phyloP scores from a whole-genome alignment of 2,797 vertebrate species.

The Lagodon rhomboides region DNA sequence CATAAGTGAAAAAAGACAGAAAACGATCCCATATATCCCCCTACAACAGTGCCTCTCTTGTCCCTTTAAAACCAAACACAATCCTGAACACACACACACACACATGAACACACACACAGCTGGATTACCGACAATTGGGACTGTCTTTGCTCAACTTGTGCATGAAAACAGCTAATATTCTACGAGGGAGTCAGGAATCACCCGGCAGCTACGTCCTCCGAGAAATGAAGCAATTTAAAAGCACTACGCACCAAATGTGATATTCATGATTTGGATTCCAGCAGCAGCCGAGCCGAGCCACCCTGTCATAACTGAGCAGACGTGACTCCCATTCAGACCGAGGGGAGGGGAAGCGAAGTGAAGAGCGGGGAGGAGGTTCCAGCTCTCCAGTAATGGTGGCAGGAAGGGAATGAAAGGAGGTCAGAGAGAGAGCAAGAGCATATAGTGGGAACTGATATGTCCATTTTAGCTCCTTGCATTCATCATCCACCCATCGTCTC shows the following conservation, averaged over 20 bases:
- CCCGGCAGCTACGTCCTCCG: slow-evolving; percentile 74
- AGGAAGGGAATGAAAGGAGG: slow-evolving; percentile 22
- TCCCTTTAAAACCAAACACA: slow-evolving; percentile 35
- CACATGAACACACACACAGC: slow-evolving; percentile 39
- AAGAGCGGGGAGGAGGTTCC: slow-evolving; percentile 34
- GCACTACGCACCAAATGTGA: slow-evolving; percentile 82
- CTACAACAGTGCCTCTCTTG: slow-evolving; percentile 28
- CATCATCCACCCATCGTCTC: slow-evolving; percentile 21
- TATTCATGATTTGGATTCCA: slow-evolving; percentile 85
- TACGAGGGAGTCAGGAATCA: slow-evolving; percentile 71
- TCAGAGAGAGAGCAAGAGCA: not conserved
- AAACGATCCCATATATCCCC: slow-evolving; percentile 30
- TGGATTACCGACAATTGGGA: slow-evolving; percentile 65
- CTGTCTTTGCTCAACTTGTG: slow-evolving; percentile 66
- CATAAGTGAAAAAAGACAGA: slow-evolving; percentile 22
- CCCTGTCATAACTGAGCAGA: slow-evolving; percentile 76
- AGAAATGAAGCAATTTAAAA: slow-evolving; percentile 87
- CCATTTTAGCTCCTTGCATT: slow-evolving; percentile 34
- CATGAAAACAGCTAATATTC: slow-evolving; percentile 76
- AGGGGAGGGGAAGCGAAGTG: slow-evolving; percentile 23
- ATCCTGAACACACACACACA: slow-evolving; percentile 17
- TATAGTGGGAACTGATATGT: not conserved
- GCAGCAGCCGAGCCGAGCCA: slow-evolving; percentile 68
- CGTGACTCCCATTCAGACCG: slow-evolving; percentile 73
- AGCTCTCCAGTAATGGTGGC: slow-evolving; percentile 29